phyloP scores from a whole-genome alignment of 2,888 invertebrate species.

The Pharmacophagus antenor region DNA sequence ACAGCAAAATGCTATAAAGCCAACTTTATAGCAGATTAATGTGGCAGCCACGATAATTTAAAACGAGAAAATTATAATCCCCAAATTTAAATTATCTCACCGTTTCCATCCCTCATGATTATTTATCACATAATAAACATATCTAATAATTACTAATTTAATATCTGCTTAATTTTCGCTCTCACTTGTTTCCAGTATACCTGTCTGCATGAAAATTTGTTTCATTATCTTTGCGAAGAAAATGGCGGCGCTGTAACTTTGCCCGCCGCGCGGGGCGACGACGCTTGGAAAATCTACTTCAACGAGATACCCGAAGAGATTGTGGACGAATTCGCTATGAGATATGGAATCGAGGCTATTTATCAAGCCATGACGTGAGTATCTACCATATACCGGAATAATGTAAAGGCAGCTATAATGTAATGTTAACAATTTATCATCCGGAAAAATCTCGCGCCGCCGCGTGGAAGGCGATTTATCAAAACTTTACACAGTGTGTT shows the following conservation, averaged over 20 bases:
- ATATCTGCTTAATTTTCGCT: constrained; percentile 12
- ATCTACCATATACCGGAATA: constrained; percentile 5
- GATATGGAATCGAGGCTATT: constrained; percentile 99
- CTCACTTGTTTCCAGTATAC: constrained; percentile 84
- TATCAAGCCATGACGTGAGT: constrained; percentile 99
- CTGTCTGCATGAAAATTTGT: constrained; percentile 98
- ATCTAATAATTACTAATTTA: constrained; percentile 9
- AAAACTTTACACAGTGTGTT: neutral
- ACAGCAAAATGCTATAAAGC: constrained; percentile 1
- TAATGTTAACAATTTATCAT: constrained; percentile 19
- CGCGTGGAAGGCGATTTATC: constrained; percentile 16
- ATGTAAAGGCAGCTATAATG: constrained; percentile 11
- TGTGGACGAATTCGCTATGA: constrained; percentile 99
- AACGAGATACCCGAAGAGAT: constrained; percentile 99
- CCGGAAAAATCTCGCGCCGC: constrained; percentile 2
- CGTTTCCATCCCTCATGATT: constrained; percentile 4
- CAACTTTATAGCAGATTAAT: constrained; percentile 9
- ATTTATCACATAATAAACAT: constrained; percentile 20
- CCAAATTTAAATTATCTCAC: constrained; percentile 24
- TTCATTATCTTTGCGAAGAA: constrained; percentile 98
- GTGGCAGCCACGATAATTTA: constrained; percentile 9
- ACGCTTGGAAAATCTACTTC: constrained; percentile 99
- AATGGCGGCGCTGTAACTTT: constrained; percentile 94
- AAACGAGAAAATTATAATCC: constrained; percentile 16
- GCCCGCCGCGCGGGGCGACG: constrained; percentile 96